These are phyloP conservation scores for Polydrusus pterygomalis DNA, from an alignment of 2,888 invertebrate species.

Conservation along the genomic window DNA sequence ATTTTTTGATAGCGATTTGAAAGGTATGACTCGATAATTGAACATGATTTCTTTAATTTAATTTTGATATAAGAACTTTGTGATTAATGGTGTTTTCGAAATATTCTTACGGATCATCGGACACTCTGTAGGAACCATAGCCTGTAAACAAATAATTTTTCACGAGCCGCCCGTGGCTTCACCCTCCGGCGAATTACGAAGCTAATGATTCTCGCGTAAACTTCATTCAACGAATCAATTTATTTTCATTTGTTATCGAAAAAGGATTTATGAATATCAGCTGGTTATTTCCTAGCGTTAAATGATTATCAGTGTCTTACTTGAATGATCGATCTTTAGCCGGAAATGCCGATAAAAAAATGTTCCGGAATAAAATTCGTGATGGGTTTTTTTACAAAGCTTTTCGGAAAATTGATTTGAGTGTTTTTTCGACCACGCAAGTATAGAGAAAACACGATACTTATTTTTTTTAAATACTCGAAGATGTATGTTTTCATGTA, in stretches of 20 bases:
- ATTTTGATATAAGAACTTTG: no score
- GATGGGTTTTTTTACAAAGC: slow-evolving; percentile 22
- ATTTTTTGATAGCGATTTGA: no score
- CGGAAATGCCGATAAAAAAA: slow-evolving; percentile 30
- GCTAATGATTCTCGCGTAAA: slow-evolving; percentile 51
- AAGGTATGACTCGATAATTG: no score
- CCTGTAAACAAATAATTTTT: no score
- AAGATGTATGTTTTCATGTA: no score
- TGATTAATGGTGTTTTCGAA: no score
- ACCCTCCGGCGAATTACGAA: slow-evolving; percentile 44
- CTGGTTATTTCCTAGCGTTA: slow-evolving; percentile 48
- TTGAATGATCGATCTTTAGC: slow-evolving; percentile 23
- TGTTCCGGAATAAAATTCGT: slow-evolving; percentile 9
- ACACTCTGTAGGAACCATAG: no score
- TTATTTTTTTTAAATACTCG: no score
- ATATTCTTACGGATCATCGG: no score
- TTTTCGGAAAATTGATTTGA: background rate
- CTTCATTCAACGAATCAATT: slow-evolving; percentile 52
- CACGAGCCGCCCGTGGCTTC: no score
- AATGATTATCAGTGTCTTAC: slow-evolving; percentile 44
- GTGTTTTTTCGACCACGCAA: background rate
- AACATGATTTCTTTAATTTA: no score
- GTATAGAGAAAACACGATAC: no score
- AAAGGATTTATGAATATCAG: slow-evolving; percentile 51
- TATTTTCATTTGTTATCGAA: slow-evolving; percentile 53